Percentiles rank a stretch among this genome's conserved stretches.
Evolutionary conservation across 2,888 invertebrate species (phyloP).

Genomic region (Plusia festucae): DNA sequence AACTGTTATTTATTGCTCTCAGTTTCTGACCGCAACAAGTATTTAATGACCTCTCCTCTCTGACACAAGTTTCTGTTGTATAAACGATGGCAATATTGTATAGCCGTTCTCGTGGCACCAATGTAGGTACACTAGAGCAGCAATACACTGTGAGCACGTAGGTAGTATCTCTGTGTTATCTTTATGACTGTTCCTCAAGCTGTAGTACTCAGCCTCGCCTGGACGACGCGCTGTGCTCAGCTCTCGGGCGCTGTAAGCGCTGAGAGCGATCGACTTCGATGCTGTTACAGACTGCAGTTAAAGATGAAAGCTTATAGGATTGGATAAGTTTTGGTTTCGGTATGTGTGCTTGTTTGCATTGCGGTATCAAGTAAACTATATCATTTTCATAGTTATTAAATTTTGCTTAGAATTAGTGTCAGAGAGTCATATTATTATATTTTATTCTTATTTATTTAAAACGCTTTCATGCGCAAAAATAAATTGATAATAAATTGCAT

Average conservation of each 20-base stretch:
- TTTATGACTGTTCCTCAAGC: background rate
- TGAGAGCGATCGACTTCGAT: background rate
- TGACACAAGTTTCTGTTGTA: background rate
- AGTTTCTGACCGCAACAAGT: background rate
- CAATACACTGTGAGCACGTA: background rate
- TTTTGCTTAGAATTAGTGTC: no score
- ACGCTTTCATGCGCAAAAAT: no score
- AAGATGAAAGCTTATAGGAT: background rate
- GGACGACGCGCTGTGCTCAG: background rate
- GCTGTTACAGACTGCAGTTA: background rate
- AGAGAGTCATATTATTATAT: no score
- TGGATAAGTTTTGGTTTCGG: background rate
- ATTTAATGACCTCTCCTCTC: background rate
- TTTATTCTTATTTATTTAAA: no score
- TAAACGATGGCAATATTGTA: background rate
- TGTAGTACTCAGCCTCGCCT: background rate
- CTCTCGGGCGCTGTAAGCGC: background rate
- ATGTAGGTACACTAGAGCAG: background rate
- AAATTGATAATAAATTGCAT: no score
- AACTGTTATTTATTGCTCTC: conserved; percentile 1
- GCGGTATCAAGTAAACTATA: background rate
- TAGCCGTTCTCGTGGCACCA: no score
- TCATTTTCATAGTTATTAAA: no score
- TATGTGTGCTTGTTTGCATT: background rate
- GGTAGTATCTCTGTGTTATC: background rate